A percentile compares a stretch with the other conserved stretches of the same genome.
Evolutionary conservation across 2,113 vertebrate genomes (phyloP).

Genomic region (Corynorhinus townsendii): DNA sequence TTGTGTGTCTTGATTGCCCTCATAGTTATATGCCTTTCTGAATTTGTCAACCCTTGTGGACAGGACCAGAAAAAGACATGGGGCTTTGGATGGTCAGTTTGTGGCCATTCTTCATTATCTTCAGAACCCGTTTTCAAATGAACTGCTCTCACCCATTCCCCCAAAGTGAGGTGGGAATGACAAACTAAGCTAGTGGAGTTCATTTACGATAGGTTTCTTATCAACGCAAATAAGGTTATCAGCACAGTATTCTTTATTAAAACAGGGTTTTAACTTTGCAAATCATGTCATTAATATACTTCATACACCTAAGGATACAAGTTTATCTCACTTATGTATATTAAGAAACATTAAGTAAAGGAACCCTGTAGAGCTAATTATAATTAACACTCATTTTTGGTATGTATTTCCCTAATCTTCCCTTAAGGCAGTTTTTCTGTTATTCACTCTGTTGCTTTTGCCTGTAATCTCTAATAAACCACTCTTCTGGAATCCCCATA

Average conservation of each 20-base stretch:
- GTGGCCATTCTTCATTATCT: neutral
- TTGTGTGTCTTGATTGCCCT: neutral
- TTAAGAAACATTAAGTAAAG: neutral
- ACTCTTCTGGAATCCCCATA: conserved; percentile 60
- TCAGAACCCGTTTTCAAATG: neutral
- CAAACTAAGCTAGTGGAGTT: neutral
- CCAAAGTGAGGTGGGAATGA: neutral
- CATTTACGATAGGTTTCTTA: neutral
- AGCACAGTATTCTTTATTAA: neutral
- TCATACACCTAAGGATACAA: neutral
- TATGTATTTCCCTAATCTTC: neutral
- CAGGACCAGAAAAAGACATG: neutral
- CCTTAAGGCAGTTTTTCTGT: neutral
- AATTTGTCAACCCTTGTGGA: neutral
- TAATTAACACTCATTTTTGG: neutral
- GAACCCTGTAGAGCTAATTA: neutral
- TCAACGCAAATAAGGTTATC: neutral
- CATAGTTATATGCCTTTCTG: neutral
- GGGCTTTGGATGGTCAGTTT: neutral
- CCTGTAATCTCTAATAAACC: neutral
- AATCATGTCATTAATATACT: neutral
- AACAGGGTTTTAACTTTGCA: neutral
- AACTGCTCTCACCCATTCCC: neutral
- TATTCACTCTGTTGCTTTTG: neutral
- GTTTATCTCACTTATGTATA: neutral